Conservation (phyloP, 2,113 vertebrate genomes). For the Hydropotes inermis region DNA sequence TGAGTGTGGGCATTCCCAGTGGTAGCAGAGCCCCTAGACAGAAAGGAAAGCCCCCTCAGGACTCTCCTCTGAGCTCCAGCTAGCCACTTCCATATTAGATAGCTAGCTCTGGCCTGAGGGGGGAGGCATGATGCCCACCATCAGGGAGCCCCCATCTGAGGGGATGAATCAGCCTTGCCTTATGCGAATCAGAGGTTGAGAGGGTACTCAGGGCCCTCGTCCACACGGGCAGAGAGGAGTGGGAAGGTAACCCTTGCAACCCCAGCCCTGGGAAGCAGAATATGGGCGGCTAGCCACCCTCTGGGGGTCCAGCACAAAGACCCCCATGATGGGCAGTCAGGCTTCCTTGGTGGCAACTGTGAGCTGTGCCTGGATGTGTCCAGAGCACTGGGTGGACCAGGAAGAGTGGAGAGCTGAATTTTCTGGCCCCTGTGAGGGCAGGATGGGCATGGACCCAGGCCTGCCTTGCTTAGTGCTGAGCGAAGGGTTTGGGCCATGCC, state of each 20-base stretch:
- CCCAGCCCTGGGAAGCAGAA: not conserved
- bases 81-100: not conserved
- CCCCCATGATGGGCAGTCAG: not conserved
- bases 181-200: not conserved
- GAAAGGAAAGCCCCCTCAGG: not conserved
- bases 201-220: not conserved
- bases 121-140: not conserved
- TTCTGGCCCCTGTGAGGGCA: not conserved
- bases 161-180: not conserved
- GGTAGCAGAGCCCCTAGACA: not conserved
- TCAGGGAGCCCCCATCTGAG: not conserved
- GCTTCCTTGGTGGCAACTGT: not conserved
- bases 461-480: conserved; percentile 1
- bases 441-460: not conserved
- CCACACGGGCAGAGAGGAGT: not conserved
- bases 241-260: not conserved
- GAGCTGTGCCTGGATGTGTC: not conserved
- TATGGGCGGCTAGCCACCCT: not conserved
- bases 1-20: not conserved
- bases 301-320: not conserved
- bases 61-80: not conserved
- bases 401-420: not conserved
- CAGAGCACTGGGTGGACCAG: not conserved
- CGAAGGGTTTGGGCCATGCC: not conserved
- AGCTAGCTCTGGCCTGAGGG: not conserved